These are phyloP conservation scores for Prunella strophiata DNA, from an alignment of 2,797 vertebrate species.

Conservation along the genomic window DNA sequence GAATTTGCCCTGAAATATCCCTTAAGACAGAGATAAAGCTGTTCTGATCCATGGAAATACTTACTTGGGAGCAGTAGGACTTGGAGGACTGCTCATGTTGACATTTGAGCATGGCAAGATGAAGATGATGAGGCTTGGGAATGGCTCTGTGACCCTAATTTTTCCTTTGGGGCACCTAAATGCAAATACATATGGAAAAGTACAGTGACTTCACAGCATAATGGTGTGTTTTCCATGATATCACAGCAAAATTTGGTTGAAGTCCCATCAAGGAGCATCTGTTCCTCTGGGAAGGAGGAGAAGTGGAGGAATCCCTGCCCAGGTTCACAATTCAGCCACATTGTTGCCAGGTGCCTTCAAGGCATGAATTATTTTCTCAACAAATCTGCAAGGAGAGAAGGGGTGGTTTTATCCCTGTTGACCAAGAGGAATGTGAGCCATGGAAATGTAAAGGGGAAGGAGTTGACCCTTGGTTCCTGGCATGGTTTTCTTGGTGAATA, in stretches of 20 bases:
- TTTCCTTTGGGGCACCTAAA: not conserved
- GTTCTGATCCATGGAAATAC: not conserved
- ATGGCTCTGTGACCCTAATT: not conserved
- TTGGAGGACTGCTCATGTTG: not conserved
- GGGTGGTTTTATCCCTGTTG: not conserved
- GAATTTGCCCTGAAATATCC: not conserved
- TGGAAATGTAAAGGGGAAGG: not conserved
- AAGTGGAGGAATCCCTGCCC: not conserved
- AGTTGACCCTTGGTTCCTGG: not conserved
- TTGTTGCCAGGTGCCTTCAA: not conserved
- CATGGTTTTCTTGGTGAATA: not conserved
- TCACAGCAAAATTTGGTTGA: not conserved
- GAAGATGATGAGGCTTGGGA: not conserved
- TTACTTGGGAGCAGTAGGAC: not conserved
- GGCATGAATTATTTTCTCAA: not conserved
- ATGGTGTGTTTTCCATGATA: rapidly evolving
- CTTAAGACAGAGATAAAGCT: not conserved
- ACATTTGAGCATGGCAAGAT: not conserved
- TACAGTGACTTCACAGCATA: not conserved
- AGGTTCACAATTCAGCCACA: not conserved
- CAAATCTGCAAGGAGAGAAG: not conserved
- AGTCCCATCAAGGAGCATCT: not conserved
- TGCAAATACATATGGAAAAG: not conserved
- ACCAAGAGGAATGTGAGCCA: not conserved
- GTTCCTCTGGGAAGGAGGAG: not conserved